Evolutionary conservation across 2,888 invertebrate species (phyloP), one percentile per base, ranked within the genome.

Genomic region (Ethmia dodecea): DNA sequence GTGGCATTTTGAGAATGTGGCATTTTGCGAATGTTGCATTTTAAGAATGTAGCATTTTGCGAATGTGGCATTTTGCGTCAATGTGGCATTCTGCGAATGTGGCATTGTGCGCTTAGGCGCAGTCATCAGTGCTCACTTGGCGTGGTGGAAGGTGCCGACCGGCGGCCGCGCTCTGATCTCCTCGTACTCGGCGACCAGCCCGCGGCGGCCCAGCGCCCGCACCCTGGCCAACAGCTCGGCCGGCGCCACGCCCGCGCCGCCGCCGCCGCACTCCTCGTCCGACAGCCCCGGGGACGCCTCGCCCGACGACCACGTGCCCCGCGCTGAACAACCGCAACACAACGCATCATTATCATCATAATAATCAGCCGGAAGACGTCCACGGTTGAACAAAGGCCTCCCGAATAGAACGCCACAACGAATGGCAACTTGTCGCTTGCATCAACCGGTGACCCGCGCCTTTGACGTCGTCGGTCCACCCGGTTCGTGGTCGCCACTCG

Each of bases 181-280:
- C 27, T 92, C 90, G 87, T 98, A 98, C 78, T 98, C 97, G 45
- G 92, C 91, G 58, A 91, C 88, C 42, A 98, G 90, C 8, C 97
- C 97, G 47, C 91, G 89, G 30, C 94, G 90, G 31, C 94, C 94
- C 46, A 93, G 90, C 55, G 90, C 87, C 45, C 92, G 91, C 48
- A 95, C 90, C 51, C 92, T 90, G 45, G 92, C 91, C 46, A 95
- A 90, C 63, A 96, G 90, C 73, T 94, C 93, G 37, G 89, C 88
- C 55, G 95, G 86, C 11, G 89, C 84, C 73, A 93, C 87, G 13
- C 92, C 89, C 55, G 89, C 88, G 34, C 47, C 54, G 35, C 50
- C 60, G 24, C 38, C 52, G 57, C 94, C 89, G 72, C 94, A 94
- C 86, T 95, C 96, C 87, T 96, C 96, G 87, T 96, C 95, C 60